Evolutionary conservation across 2,888 invertebrate genomes (phyloP), one percentile per base, ranked within the genome.

Genomic region (Scaptomyza caliginosa): DNA sequence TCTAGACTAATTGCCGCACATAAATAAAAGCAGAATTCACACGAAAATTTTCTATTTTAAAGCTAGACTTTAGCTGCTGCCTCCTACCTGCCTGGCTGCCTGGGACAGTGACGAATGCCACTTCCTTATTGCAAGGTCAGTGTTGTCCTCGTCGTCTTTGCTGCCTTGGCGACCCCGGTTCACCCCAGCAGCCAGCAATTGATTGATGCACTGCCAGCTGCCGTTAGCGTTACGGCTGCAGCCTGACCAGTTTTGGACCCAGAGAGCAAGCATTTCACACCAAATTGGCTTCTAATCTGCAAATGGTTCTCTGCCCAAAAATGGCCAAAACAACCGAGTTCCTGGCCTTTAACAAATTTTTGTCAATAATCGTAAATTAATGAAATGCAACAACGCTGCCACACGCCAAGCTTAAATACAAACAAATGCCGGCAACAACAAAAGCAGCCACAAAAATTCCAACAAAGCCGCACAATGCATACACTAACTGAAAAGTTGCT

Each of bases 41-140:
- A 85, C 67, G 66, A 74, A 71, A 56, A 34, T 43, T 56, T 36
- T 7, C 54, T 56, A 38, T 34, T 34, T 48, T 30, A 13, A 32
- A 32, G 30, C 30, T 30, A 30, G 30, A 30, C n/a, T 30, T 30
- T 11, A 30, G 54, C 34, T 26, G 23, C 42, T 72, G 39, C 49
- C 46, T n/a, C n/a, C n/a, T n/a, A n/a, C 39, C 32, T 23, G 7
- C 23, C 23, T 39, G 51, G 23, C 49, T 48, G 38, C 51, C 36
- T n/a, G 10, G 52, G 82, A 83, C 82, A 83, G 72, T 88, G 83
- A 83, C 88, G 86, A 76, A 83, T 83, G 77, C 55, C 57, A 65
- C 86, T 83, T 83, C 83, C 83, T 88, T 70, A 80, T 83, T 88
- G 86, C 83, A 83, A 83, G 83, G 83, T 88, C 83, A 88, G 68